These are phyloP conservation scores for Brachyptera putata DNA, from an alignment of 2,888 invertebrate species.

Conservation along the genomic window DNA sequence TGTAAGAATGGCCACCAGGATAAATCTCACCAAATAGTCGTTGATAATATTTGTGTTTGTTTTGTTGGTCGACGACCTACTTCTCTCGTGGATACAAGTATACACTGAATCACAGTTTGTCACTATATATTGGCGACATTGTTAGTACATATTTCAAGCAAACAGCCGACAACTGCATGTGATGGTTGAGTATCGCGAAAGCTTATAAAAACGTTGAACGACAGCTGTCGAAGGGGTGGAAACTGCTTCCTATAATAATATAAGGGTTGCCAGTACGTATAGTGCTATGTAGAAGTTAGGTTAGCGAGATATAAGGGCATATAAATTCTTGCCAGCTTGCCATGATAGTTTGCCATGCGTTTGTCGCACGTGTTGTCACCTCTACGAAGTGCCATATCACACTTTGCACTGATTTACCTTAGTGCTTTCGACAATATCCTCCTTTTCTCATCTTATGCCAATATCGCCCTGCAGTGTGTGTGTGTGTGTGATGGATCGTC, in stretches of 20 bases:
- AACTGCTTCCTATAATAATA: constrained; percentile 2
- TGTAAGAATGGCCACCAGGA: no score
- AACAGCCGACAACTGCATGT: not conserved
- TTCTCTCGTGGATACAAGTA: no score
- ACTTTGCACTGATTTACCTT: not conserved
- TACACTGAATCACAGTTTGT: no score
- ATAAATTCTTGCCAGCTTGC: constrained; percentile 7
- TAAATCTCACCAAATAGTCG: no score
- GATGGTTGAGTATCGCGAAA: constrained; percentile 8
- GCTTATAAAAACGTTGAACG: constrained; percentile 4
- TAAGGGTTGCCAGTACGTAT: constrained; percentile 3
- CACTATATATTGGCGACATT: no score
- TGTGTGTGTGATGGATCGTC: no score
- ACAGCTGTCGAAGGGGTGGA: constrained; percentile 11
- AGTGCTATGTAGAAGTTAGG: not conserved
- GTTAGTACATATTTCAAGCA: not conserved
- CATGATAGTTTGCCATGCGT: not conserved
- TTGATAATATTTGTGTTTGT: no score
- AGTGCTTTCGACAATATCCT: not conserved
- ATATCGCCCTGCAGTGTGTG: not conserved
- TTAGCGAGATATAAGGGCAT: not conserved
- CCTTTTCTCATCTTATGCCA: not conserved
- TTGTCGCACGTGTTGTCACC: constrained; percentile 1
- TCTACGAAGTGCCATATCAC: not conserved
- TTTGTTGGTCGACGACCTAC: no score